These are phyloP conservation scores for Oscheius sp. DNA, from an alignment of 2,888 invertebrate genomes.

Conservation along the genomic window DNA sequence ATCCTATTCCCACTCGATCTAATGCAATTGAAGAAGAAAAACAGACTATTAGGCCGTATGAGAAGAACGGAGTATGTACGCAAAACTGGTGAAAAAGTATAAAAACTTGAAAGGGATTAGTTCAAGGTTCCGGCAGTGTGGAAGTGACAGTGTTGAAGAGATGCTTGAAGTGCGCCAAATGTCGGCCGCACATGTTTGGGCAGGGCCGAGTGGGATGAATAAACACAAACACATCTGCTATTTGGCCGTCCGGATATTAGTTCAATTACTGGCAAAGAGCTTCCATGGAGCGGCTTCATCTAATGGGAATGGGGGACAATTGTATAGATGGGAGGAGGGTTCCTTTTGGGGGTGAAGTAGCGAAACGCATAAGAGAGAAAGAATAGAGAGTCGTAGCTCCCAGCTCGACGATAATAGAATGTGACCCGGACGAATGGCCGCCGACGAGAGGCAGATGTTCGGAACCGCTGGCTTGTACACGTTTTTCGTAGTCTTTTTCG, in stretches of 20 bases:
- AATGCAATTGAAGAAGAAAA: too few relatives aligned
- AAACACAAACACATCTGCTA: slow-evolving; percentile 28
- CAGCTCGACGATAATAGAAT: slow-evolving; percentile 19
- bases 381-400: slow-evolving; percentile 9
- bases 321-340: not conserved
- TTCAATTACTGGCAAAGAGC: slow-evolving; percentile 18
- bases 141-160: slow-evolving; percentile 22
- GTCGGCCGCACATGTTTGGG: slow-evolving; percentile 29
- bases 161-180: slow-evolving; percentile 23
- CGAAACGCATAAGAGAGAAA: not conserved
- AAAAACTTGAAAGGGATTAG: not conserved
- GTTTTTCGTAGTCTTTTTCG: slow-evolving; percentile 15
- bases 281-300: not conserved
- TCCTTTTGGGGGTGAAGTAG: not conserved
- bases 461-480: slow-evolving; percentile 3
- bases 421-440: slow-evolving; percentile 16
- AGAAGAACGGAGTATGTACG: not conserved
- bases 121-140: slow-evolving; percentile 7
- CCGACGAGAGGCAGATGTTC: slow-evolving; percentile 21
- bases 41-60: too few relatives aligned
- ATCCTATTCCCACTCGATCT: not conserved
- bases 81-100: not conserved
- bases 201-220: slow-evolving; percentile 24
- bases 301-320: not conserved
- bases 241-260: slow-evolving; percentile 21